Evolutionary conservation across 92 coral and sea anemone species (phyloP), one percentile per base, ranked within the genome.

Genomic region (Hydrozoanthus gracilis): DNA sequence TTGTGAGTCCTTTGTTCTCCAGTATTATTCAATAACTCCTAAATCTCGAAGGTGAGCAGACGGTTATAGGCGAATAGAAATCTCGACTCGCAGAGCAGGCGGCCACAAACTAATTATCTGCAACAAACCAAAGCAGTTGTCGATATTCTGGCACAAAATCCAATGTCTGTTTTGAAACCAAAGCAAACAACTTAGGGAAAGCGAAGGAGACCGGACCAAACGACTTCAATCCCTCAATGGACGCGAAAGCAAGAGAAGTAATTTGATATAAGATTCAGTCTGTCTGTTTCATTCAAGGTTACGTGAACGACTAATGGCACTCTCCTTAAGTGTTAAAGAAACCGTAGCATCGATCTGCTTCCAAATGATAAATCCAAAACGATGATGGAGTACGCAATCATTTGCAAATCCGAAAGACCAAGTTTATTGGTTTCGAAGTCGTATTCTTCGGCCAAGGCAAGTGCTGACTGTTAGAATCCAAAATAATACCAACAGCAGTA

Each of bases 371-470:
- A 47, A 45, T 48, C n/a, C 47, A 80, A 80, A 80, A 7, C 73
- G 60, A 15, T 9, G 75, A 58, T 16, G 70, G 3, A 56, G 35
- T 51, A 13, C 11, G 4, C 49, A 27, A 27, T 78, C 67, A 51
- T 78, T 56, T 3, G n/a, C 82, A 52, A 78, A 78, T 78, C 51
- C 68, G 35, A 77, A 12, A 58, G 4, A 78, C 71, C 61, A 78
- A 65, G 35, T 56, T 39, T 62, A 10, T 2, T 66, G 18, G 39
- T 27, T 9, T 47, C 55, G 3, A 44, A 64, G 85, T 16, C 4
- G 51, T 78, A 27, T 44, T 14, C 84, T 79, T 12, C 75, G 44
- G 52, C 64, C 9, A 12, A 52, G 45, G 11, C 61, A 39, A 55
- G 13, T 11, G 47, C 8, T 7, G 13, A 27, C 14, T 68, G 58